Percentiles rank a stretch among this genome's conserved stretches.
These are phyloP conservation scores for Pachycephala philippinensis DNA, from an alignment of 2,113 vertebrate genomes.

Conservation along the genomic window DNA sequence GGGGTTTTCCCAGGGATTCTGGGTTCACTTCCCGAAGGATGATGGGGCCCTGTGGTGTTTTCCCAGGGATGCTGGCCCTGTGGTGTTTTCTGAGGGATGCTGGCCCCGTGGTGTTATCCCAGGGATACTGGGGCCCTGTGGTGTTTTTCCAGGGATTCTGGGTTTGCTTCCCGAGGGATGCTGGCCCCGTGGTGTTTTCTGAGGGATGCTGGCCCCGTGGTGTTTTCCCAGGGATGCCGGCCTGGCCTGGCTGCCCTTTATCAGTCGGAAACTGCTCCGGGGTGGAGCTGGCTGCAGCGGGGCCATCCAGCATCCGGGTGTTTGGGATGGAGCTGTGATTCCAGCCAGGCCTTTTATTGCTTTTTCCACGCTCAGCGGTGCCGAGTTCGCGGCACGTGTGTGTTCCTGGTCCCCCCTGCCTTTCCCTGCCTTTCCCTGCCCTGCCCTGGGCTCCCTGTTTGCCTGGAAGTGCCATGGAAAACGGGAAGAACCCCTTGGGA, in stretches of 20 bases:
- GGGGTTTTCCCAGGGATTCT: neutral
- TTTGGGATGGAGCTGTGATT: neutral
- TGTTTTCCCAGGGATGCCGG: no score
- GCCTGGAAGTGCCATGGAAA: neutral
- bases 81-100: neutral
- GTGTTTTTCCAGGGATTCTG: neutral
- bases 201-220: no score
- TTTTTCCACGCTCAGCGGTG: neutral
- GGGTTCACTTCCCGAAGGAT: neutral
- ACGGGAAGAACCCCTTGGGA: neutral
- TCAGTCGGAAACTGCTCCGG: conserved; percentile 51
- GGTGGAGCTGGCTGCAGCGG: conserved; percentile 11
- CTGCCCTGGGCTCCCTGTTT: neutral
- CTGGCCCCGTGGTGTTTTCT: neutral
- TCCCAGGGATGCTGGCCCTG: neutral
- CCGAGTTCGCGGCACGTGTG: neutral
- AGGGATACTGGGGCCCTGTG: no score
- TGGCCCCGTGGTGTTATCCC: no score
- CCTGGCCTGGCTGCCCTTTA: conserved; percentile 34
- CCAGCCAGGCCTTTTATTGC: neutral
- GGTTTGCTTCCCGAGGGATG: neutral
- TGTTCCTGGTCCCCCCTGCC: neutral
- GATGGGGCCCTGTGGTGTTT: no score
- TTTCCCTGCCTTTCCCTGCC: neutral
- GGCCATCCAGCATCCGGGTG: conserved; percentile 27